These are phyloP conservation scores for Pelochelys cantorii DNA, from an alignment of 2,797 vertebrate genomes.

Conservation along the genomic window DNA sequence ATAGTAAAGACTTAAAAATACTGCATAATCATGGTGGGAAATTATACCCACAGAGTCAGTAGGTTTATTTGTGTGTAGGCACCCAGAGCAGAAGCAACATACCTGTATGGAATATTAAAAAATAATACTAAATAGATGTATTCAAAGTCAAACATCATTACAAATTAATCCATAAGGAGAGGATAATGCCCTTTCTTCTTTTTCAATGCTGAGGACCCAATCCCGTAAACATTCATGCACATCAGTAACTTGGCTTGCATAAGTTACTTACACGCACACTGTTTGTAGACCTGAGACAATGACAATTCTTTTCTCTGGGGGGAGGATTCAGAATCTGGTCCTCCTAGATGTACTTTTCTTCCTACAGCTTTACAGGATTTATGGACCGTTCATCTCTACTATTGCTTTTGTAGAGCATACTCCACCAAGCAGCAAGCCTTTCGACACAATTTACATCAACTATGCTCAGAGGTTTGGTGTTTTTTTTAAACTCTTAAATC, in stretches of 20 bases:
- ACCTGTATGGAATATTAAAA: neutral
- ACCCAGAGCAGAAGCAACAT: neutral
- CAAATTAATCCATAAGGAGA: neutral
- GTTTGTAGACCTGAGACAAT: neutral
- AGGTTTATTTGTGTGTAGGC: neutral
- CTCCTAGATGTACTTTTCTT: neutral
- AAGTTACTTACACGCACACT: neutral
- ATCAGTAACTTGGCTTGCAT: neutral
- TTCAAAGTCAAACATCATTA: neutral
- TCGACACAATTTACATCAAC: neutral
- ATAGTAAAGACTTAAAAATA: neutral
- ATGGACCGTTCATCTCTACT: neutral
- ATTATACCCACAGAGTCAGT: neutral
- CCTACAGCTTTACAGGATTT: neutral
- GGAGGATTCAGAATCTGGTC: no score
- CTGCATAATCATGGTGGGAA: neutral
- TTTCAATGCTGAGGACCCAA: neutral
- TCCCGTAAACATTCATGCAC: neutral
- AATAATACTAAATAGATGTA: neutral
- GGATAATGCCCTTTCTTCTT: neutral
- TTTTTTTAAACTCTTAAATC: neutral
- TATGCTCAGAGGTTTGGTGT: neutral
- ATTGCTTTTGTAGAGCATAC: neutral
- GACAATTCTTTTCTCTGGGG: neutral
- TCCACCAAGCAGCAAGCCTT: neutral